Evolutionary conservation across 2,797 vertebrate species (phyloP).

Genomic region (Echeneis naucrates): DNA sequence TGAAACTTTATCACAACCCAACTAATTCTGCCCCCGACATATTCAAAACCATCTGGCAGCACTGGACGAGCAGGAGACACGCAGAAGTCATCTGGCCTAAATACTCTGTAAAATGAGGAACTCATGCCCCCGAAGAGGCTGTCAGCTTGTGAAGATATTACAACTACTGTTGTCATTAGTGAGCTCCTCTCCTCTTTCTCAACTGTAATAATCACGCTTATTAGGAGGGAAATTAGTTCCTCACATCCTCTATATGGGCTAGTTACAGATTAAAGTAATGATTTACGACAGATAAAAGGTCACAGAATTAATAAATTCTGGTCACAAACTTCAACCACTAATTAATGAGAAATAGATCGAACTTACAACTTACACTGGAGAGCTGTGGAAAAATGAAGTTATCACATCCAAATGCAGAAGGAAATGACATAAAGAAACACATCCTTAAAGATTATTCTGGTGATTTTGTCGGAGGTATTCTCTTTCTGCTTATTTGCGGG

Average conservation of each 20-base stretch:
- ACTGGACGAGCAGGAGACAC: constrained; percentile 64
- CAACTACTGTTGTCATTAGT: constrained; percentile 70
- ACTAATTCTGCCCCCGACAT: constrained; percentile 62
- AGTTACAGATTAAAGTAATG: constrained; percentile 71
- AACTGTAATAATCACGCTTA: constrained; percentile 72
- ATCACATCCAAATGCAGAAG: constrained; percentile 4
- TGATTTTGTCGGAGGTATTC: constrained; percentile 32
- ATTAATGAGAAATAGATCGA: constrained; percentile 63
- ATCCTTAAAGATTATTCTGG: constrained; percentile 37
- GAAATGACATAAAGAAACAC: constrained; percentile 29
- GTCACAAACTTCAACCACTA: constrained; percentile 58
- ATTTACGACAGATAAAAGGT: constrained; percentile 72
- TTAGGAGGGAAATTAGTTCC: constrained; percentile 70
- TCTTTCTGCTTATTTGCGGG: constrained; percentile 37
- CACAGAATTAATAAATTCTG: constrained; percentile 67
- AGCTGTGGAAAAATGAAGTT: constrained; percentile 39
- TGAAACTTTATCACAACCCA: constrained; percentile 72
- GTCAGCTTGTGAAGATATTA: constrained; percentile 62
- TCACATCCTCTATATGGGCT: constrained; percentile 56
- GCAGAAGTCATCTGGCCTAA: constrained; percentile 66
- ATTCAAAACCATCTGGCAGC: constrained; percentile 65
- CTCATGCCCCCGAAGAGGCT: constrained; percentile 46
- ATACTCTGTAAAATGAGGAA: constrained; percentile 49
- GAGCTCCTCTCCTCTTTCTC: constrained; percentile 52
- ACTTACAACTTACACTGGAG: constrained; percentile 31